Conservation (phyloP, 2,888 invertebrate species). For the Alloscopus bannaensis region DNA sequence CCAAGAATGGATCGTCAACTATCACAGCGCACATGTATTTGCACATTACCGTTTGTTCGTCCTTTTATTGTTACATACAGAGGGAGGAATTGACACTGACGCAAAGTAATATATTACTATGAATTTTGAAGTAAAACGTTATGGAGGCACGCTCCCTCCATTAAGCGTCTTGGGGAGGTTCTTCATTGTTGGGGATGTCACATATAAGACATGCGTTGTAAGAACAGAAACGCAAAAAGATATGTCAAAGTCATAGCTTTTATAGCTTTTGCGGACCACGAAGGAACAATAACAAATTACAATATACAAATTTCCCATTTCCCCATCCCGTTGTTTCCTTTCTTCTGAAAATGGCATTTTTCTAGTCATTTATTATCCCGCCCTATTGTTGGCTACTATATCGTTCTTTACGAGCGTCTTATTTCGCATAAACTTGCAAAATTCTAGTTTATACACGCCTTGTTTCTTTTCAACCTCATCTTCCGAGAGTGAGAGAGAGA, state of each 20-base stretch:
- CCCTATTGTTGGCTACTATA: not conserved
- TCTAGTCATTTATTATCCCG: constrained; percentile 40
- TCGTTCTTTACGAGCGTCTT: not conserved
- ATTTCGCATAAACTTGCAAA: not conserved
- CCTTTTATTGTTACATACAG: too few species aligned
- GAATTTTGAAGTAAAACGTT: not conserved
- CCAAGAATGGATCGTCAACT: not conserved
- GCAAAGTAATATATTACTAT: constrained; percentile 27
- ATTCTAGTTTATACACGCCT: not conserved
- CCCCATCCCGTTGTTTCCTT: constrained; percentile 3
- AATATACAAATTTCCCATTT: constrained; percentile 37
- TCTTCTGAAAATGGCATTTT: constrained; percentile 38
- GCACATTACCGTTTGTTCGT: too few species aligned
- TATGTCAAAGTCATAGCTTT: not conserved
- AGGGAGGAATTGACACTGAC: constrained; percentile 30
- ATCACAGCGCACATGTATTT: constrained; percentile 3
- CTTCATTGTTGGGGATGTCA: not conserved
- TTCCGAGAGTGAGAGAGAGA: not conserved
- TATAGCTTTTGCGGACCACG: not conserved
- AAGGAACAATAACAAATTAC: constrained; percentile 3
- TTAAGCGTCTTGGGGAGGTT: not conserved
- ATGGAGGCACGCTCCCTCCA: not conserved
- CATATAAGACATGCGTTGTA: not conserved
- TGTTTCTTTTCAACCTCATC: not conserved
- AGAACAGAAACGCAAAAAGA: not conserved